Percentiles rank a stretch among this genome's conserved stretches.
Evolutionary conservation across 2,797 vertebrate genomes (phyloP).

Genomic region (Sebastes variabilis): DNA sequence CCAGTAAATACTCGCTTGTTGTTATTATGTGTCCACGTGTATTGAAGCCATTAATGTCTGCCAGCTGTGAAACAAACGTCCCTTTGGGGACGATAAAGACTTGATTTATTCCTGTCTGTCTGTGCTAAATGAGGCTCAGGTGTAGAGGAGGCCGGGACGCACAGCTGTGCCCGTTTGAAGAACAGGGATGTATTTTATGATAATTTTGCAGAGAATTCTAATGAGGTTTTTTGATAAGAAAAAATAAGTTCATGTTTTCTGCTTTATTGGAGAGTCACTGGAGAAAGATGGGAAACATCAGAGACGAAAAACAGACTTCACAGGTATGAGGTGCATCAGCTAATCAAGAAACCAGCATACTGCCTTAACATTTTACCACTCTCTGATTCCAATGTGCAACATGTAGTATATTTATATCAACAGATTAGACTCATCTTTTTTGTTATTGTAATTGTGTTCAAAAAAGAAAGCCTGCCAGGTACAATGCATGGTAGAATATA

Average conservation of each 20-base stretch:
- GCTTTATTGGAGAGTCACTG: background rate
- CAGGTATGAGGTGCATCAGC: background rate
- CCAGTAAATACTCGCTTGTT: background rate
- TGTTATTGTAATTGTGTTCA: background rate
- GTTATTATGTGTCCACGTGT: background rate
- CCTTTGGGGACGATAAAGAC: constrained; percentile 30
- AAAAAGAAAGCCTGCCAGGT: background rate
- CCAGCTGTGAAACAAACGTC: constrained; percentile 24
- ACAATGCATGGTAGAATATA: background rate
- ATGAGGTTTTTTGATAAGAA: background rate
- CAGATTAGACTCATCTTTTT: background rate
- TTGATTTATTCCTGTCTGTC: constrained; percentile 32
- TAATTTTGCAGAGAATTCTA: background rate
- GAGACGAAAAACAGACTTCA: background rate
- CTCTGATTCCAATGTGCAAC: background rate
- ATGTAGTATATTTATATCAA: background rate
- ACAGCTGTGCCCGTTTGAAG: constrained; percentile 21
- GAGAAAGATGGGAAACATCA: background rate
- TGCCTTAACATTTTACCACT: background rate
- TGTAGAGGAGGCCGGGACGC: constrained; percentile 4
- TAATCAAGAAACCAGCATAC: background rate
- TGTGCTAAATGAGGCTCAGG: constrained; percentile 28
- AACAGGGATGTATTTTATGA: background rate
- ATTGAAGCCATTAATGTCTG: constrained; percentile 16
- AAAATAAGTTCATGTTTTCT: background rate